These are phyloP conservation scores for Ectemnius continuus DNA, from an alignment of 2,888 invertebrate genomes.

Conservation along the genomic window DNA sequence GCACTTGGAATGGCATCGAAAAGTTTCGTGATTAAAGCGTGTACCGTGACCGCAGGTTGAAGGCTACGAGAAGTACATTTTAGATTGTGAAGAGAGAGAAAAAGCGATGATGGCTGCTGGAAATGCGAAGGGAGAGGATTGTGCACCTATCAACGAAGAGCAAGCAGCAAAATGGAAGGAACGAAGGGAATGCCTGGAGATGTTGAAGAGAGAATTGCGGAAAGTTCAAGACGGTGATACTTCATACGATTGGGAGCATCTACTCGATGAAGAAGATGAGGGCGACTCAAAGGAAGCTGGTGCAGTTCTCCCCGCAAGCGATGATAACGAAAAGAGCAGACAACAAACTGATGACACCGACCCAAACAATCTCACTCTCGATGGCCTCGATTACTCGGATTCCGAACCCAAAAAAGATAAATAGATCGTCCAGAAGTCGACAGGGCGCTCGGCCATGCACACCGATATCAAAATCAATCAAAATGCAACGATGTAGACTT, in stretches of 20 bases:
- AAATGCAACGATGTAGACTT: no score
- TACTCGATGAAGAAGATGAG: slow-evolving; percentile 54
- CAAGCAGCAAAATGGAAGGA: slow-evolving; percentile 70
- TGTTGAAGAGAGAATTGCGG: slow-evolving; percentile 72
- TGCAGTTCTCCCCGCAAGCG: slow-evolving; percentile 58
- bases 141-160: slow-evolving; percentile 23
- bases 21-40: no score
- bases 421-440: slow-evolving; percentile 9
- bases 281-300: slow-evolving; percentile 71
- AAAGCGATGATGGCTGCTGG: slow-evolving; percentile 55
- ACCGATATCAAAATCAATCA: no score
- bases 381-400: background rate
- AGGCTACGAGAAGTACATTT: slow-evolving; percentile 71
- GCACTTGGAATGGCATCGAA: no score
- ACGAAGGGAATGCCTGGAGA: slow-evolving; percentile 72
- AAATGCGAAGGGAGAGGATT: slow-evolving; percentile 28
- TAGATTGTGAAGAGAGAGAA: slow-evolving; percentile 72
- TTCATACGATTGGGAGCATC: slow-evolving; percentile 70
- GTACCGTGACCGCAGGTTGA: slow-evolving; percentile 59
- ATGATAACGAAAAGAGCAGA: slow-evolving; percentile 14
- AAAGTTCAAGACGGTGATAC: slow-evolving; percentile 72
- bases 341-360: background rate
- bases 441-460: no score
- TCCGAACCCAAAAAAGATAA: slow-evolving; percentile 40
- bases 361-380: background rate